Evolutionary conservation across 2,113 vertebrate genomes (phyloP), one percentile per base, ranked within the genome.

Genomic region (Brachionichthys hirsutus): DNA sequence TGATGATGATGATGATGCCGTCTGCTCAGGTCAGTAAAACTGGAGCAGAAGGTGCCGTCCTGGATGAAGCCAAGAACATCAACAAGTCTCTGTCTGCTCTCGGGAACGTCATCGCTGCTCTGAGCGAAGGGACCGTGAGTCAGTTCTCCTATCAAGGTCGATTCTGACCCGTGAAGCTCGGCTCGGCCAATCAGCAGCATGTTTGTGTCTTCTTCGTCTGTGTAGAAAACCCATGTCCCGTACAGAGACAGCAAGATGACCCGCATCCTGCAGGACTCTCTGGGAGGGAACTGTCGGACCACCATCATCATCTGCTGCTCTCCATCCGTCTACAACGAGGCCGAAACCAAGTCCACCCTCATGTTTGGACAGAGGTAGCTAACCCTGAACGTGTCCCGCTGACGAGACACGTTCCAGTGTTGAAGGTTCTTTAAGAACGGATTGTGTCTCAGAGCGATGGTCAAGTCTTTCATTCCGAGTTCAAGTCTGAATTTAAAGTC

Each of bases 201-300:
- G 48, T 43, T 46, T 2, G 10, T 64, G 40, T 40, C 42, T 18
- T 6, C 12, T 50, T 22, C 12, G 22, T n/a, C 3, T 20, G 12
- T 19, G 2, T 34, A 98, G 97, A 99, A 99, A 92, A 94, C 89
- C 0, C 97, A 99, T 0, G 97, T 99, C 52, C 97, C 97, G 0
- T 99, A 99, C 86, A 86, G 97, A 75, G 97, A 99, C 91, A 99
- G 97, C 85, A 99, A 99, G 85, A 99, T 99, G 97, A 99, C 97
- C 5, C 81, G 97, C 8, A 99, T 99, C 84, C 95, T 99, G 16
- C 97, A 99, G 85, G 97, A 99, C 73, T 99, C 97, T 24, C 85
- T 99, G 9, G 97, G 97, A 2, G 97, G 97, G 7, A 99, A 99
- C 88, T 99, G 97, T 83, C 93, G 97, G 42, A 99, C 97, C 34